A percentile compares a stretch with the other conserved stretches of the same genome.
Conservation (phyloP, 2,888 invertebrate species). For the Himalopsyche japonica region DNA sequence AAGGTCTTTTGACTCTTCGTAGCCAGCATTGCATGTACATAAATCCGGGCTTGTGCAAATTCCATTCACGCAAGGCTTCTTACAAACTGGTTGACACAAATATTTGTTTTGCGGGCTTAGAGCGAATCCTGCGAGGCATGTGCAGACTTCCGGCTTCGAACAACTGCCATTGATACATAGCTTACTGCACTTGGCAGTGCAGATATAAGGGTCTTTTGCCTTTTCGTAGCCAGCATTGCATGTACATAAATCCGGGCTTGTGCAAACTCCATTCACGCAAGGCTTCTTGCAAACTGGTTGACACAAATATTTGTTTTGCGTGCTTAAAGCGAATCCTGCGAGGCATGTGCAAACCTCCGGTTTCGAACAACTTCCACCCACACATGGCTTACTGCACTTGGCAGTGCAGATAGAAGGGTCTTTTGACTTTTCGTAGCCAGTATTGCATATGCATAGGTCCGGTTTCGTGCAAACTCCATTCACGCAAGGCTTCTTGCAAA, state of each 20-base stretch:
- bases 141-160: conserved; percentile 38
- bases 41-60: conserved; percentile 44
- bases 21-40: conserved; percentile 42
- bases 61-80: conserved; percentile 45
- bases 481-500: conserved; percentile 42
- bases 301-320: conserved; percentile 42
- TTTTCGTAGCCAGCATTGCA: conserved; percentile 43
- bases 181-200: conserved; percentile 43
- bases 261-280: conserved; percentile 48
- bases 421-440: conserved; percentile 39
- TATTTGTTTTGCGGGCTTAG: background rate
- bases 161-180: conserved; percentile 43
- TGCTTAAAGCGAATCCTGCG: background rate
- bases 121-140: conserved; percentile 38
- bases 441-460: conserved; percentile 46
- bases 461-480: conserved; percentile 46
- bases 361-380: conserved; percentile 41
- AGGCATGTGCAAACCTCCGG: conserved; percentile 40
- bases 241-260: conserved; percentile 44
- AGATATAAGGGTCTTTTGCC: conserved; percentile 22
- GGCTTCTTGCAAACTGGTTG: conserved; percentile 44
- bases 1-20: background rate
- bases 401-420: conserved; percentile 21
- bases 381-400: conserved; percentile 32
- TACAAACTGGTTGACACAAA: conserved; percentile 28